phyloP scores from a whole-genome alignment of 1,140 invertebrate species.

The Antheraea pernyi region DNA sequence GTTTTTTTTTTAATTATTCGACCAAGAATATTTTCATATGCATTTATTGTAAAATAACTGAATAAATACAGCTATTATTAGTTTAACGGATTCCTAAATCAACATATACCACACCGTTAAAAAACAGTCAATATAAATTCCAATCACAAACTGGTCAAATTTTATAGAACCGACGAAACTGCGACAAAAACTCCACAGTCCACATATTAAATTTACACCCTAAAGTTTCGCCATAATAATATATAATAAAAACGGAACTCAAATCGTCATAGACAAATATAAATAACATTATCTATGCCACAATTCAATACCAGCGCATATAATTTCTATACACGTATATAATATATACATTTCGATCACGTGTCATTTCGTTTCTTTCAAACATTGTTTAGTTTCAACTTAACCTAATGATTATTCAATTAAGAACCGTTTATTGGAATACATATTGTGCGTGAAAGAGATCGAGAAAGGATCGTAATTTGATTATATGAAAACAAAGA shows the following conservation, averaged over 20 bases:
- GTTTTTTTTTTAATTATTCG: too few relatives aligned
- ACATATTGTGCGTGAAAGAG: conserved; percentile 8
- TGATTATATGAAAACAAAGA: background rate
- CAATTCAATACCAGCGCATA: background rate
- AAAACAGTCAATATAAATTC: too few relatives aligned
- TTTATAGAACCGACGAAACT: background rate
- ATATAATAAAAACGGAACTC: too few relatives aligned
- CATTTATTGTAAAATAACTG: too few relatives aligned
- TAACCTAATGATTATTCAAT: conserved; percentile 43
- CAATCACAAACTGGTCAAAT: too few relatives aligned
- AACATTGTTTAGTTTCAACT: conserved; percentile 61
- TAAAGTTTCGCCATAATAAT: background rate
- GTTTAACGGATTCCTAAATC: too few relatives aligned
- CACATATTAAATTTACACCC: background rate
- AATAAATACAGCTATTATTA: too few relatives aligned
- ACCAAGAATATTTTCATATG: too few relatives aligned
- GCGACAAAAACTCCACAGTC: background rate
- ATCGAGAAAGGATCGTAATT: background rate
- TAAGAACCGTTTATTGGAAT: background rate
- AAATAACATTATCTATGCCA: background rate
- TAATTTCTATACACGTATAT: background rate
- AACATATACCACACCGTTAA: too few relatives aligned
- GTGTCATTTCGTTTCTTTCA: conserved; percentile 53
- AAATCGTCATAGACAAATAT: background rate
- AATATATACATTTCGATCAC: conserved; percentile 56